phyloP scores from a whole-genome alignment of 2,113 vertebrate genomes.

The Scartelaos histophorus region DNA sequence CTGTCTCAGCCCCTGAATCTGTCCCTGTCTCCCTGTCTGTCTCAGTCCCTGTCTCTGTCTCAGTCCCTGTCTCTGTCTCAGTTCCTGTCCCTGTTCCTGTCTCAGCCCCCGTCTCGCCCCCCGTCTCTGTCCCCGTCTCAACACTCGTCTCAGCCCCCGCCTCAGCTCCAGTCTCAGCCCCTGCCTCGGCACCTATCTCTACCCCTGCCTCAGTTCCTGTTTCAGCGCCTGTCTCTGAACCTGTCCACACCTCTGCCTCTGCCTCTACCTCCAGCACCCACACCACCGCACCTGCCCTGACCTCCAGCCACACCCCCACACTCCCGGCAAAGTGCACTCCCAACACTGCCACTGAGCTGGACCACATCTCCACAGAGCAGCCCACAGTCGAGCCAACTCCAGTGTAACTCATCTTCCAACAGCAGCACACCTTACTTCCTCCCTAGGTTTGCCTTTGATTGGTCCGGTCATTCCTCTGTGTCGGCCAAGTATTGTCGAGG shows the following conservation, averaged over 20 bases:
- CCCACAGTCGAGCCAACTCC: slow-evolving; percentile 42
- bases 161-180: too few species aligned
- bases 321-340: slow-evolving; percentile 25
- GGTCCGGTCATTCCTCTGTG: slow-evolving; percentile 46
- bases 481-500: slow-evolving; percentile 55
- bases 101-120: too few species aligned
- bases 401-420: slow-evolving; percentile 35
- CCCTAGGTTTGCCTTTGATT: slow-evolving; percentile 28
- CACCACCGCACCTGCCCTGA: slow-evolving; percentile 23
- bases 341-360: slow-evolving; percentile 55
- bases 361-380: slow-evolving; percentile 55
- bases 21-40: slow-evolving; percentile 17
- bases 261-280: slow-evolving; percentile 59
- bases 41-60: slow-evolving; percentile 5
- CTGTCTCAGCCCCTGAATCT: too few species aligned
- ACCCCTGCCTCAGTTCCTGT: too few species aligned
- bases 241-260: slow-evolving; percentile 40
- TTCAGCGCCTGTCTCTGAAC: slow-evolving; percentile 18
- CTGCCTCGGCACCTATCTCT: too few species aligned
- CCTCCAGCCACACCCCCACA: slow-evolving; percentile 36
- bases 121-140: too few species aligned
- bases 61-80: slow-evolving; percentile 2
- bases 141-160: too few species aligned
- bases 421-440: not conserved
- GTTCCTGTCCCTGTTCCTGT: too few species aligned